phyloP scores from a whole-genome alignment of 2,888 invertebrate species.

The Eristalis pertinax region DNA sequence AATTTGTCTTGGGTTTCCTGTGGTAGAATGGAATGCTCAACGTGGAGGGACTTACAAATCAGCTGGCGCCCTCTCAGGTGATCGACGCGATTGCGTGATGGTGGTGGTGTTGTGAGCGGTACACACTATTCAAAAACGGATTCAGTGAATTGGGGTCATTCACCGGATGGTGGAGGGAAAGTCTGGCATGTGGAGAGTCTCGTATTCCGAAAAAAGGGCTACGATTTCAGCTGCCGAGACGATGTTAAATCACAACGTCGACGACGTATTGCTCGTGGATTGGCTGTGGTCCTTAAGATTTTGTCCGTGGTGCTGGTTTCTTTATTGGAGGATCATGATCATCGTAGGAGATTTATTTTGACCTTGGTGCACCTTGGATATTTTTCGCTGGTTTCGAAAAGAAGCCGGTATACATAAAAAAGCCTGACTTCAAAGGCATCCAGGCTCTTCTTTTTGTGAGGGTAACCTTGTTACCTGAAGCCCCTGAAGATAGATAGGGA shows the following conservation, averaged over 20 bases:
- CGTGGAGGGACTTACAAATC: conserved; percentile 13
- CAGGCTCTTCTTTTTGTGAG: no score
- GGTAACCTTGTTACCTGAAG: no score
- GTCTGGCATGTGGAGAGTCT: neutral
- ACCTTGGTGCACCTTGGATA: no score
- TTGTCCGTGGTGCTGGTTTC: no score
- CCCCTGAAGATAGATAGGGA: no score
- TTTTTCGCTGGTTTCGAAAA: no score
- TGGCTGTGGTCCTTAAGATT: neutral
- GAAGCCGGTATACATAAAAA: no score
- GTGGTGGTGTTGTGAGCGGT: neutral
- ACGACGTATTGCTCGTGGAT: neutral
- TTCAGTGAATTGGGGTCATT: conserved; percentile 25
- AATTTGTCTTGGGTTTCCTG: conserved; percentile 65
- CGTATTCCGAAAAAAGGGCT: neutral
- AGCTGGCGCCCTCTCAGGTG: conserved; percentile 31
- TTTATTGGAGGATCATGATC: no score
- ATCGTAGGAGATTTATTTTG: no score
- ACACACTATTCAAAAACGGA: neutral
- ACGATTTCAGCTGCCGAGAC: conserved; percentile 8
- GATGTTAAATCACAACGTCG: neutral
- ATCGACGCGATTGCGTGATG: conserved; percentile 12
- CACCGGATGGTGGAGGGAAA: conserved; percentile 37
- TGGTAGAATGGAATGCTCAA: conserved; percentile 27
- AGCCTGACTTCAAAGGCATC: no score